Percentiles rank a stretch among this genome's conserved stretches.
These are phyloP conservation scores for Chelon labrosus DNA, from an alignment of 2,797 vertebrate species.

Conservation along the genomic window DNA sequence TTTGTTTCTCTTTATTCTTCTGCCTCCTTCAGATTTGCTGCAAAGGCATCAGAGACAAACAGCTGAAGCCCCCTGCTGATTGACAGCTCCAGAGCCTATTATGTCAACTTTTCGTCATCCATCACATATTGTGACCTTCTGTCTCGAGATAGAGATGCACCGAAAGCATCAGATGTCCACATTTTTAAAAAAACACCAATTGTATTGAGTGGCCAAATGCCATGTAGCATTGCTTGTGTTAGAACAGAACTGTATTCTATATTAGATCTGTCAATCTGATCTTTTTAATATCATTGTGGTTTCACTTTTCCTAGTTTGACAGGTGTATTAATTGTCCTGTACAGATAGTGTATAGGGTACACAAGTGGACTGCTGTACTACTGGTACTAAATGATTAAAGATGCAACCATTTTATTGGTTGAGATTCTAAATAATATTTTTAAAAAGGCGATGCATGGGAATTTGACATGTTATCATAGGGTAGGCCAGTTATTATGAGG, in stretches of 20 bases:
- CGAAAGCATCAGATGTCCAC: conserved; percentile 24
- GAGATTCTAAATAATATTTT: no score
- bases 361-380: no score
- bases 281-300: background rate
- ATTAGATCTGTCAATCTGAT: background rate
- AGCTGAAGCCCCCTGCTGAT: conserved; percentile 42
- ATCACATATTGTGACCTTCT: conserved; percentile 37
- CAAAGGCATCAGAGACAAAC: conserved; percentile 32
- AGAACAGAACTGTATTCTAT: background rate
- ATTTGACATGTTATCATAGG: no score
- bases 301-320: background rate
- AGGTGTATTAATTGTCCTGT: background rate
- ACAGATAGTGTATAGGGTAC: background rate
- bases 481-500: no score
- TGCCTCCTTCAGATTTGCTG: conserved; percentile 52
- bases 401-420: no score
- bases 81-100: conserved; percentile 50
- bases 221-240: conserved; percentile 5
- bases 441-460: no score
- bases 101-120: conserved; percentile 35
- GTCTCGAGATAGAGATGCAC: conserved; percentile 18
- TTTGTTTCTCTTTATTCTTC: conserved; percentile 38
- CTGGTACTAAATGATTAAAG: no score
- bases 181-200: conserved; percentile 22
- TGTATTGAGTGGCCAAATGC: conserved; percentile 13